A percentile compares a stretch with the other conserved stretches of the same genome.
Conservation (phyloP, 2,888 invertebrate species). For the Nemapogon koenigi region DNA sequence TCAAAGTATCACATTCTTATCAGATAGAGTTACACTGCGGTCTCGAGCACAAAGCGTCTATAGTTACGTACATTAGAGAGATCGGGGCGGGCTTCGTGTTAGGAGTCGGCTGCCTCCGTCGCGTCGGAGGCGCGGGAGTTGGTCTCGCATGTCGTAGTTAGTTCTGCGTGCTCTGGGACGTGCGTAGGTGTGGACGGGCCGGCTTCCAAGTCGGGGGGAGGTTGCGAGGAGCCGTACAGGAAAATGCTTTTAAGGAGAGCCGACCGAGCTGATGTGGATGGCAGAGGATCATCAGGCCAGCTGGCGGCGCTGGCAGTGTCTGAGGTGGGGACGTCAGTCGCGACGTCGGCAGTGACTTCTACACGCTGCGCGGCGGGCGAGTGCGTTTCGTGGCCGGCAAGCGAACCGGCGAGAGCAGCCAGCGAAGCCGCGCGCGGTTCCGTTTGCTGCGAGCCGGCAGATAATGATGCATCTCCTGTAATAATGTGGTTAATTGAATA, state of each 20-base stretch:
- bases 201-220: conserved; percentile 37
- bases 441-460: conserved; percentile 41
- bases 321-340: conserved; percentile 37
- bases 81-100: neutral
- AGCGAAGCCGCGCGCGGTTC: conserved; percentile 46
- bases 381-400: conserved; percentile 36
- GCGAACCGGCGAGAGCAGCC: conserved; percentile 51
- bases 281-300: conserved; percentile 37
- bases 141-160: conserved; percentile 1
- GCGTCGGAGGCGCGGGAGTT: neutral
- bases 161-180: neutral
- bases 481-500: no score
- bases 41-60: conserved; percentile 1
- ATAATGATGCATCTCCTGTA: conserved; percentile 51
- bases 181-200: neutral
- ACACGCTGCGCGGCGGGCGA: conserved; percentile 15
- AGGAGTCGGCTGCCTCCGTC: neutral
- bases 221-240: conserved; percentile 44
- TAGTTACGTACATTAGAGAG: conserved; percentile 5
- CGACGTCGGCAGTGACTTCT: conserved; percentile 26
- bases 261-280: conserved; percentile 38
- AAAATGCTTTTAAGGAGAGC: conserved; percentile 41
- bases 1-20: conserved; percentile 32
- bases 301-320: conserved; percentile 33
- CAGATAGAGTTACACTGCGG: conserved; percentile 3